Base-by-base conservation (phyloP, 2,888 invertebrate species). In the Dasypogon diadema region DNA sequence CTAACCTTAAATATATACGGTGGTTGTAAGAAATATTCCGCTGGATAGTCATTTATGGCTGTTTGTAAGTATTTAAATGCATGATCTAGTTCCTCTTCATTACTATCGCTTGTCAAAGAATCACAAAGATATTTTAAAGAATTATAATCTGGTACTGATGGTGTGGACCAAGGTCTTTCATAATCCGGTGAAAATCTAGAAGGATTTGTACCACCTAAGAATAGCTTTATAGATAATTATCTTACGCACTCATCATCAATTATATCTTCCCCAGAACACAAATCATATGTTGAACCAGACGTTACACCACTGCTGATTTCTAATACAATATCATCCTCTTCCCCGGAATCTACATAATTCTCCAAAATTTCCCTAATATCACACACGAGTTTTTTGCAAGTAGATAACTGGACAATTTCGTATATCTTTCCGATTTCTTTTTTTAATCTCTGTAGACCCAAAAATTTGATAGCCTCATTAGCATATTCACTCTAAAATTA, bases 1-100 rank as follows among this genome's bases (percentile, higher is more conserved):
- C 30, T 12, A 55, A 78, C 79, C 24, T 82, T 81, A 34, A 83
- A 83, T n/a, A 85, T 80, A 63, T 83, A 80, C 6, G 86, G 86
- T 0, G 82, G 77, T 77, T 86, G 86, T 0, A 86, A 79, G 22
- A 86, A 80, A 75, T 83, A 85, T 65, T 86, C 86, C 0, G 82
- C 79, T 0, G 86, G 86, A 80, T 84, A 86, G 73, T 86, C 86
- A 12, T 72, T 58, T 37, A 86, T 80, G 2, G 82, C 83, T 0
- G 83, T 80, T 46, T 82, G 81, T 10, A 86, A 56, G 70, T 81
- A 82, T 1, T 79, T 79, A 0, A 86, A 48, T 0, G 81, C 80
- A 63, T 82, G 80, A 1, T 81, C 78, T 18, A 85, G 37, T 12
- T 83, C 81, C 6, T 70, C 16, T 2, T 77, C 75, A 1, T 76